Evolutionary conservation across 1,140 invertebrate genomes (phyloP), one percentile per base, ranked within the genome.

Genomic region (Leptinotarsa undecemlineata): DNA sequence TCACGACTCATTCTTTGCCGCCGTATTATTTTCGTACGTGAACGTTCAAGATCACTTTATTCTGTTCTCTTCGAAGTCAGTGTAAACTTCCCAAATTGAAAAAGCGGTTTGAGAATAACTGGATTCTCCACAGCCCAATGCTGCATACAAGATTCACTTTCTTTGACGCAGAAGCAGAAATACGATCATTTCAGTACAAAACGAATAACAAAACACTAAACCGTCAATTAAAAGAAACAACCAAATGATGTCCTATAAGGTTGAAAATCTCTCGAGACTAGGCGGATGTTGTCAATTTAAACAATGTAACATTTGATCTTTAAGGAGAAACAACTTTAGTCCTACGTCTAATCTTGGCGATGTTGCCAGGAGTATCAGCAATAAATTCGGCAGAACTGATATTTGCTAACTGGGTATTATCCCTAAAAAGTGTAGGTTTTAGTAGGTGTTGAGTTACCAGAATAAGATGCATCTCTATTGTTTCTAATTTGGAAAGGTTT

Each of bases 311-410:
- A 68, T 76, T 77, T 69, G 72, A 73, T 77, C 74, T 75, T 70
- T 47, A 76, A 78, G 74, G 74, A 73, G 76, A 75, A 73, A 77
- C 78, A 77, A 79, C 71, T 79, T 78, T 79, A 73, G 73, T 71
- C 78, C 51, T 68, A 74, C 48, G 26, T 48, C 23, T 15, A 17
- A 67, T 71, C 62, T 66, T 26, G 47, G 62, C 74, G 61, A 19
- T 42, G 75, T 76, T 76, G 75, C 68, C 75, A 73, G n/a, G 42
- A 76, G 57, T 19, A 14, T 0, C 13, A 1, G 3, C 14, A 26
- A 68, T 68, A 66, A 68, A 42, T 57, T 19, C 51, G n/a, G 51
- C 6, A 57, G 33, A 42, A 42, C 33, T 42, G 3, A 42, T 42
- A 11, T 42, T 11, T 11, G 8, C 2, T 42, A 8, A 1, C 6